Evolutionary conservation across 2,113 vertebrate species (phyloP), one percentile per base, ranked within the genome.

Genomic region (Collichthys lucidus): DNA sequence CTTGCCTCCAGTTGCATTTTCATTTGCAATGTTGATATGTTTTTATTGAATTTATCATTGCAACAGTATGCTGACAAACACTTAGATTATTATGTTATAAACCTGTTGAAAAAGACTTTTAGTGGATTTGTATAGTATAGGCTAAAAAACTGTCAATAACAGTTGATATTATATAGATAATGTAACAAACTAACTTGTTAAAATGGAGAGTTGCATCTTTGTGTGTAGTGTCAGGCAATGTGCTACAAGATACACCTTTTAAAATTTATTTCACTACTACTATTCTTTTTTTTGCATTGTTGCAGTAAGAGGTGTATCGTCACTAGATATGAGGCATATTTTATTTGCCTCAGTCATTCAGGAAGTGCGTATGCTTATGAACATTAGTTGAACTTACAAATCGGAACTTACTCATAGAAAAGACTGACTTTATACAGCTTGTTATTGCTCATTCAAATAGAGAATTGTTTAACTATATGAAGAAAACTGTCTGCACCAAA

Each of bases 401-500:
- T 72, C 16, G 31, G 40, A 69, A 62, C 19, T 24, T 57, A 20
- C 17, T 70, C 22, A 17, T 35, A 42, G 10, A 67, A 66, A 57
- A 67, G 73, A 60, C 76, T 20, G 20, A 35, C 60, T 62, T 74
- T 2, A 73, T 80, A 14, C 6, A 24, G 24, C 12, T 1, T 31
- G 3, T 5, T 72, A 57, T 29, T 67, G 15, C 55, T 72, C 52
- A 65, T 16, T 79, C 67, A 63, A 56, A 85, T n/a, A 8, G 20
- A 76, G 46, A 56, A 49, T 63, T 19, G 17, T 68, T 26, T 74
- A 20, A n/a, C 17, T 17, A 17, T 10, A n/a, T 47, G 57, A 79
- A 73, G 47, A 71, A 79, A 79, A 70, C 40, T 19, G 15, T 60
- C 22, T 10, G 60, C 67, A 72, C 40, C 26, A 78, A 84, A 78